Evolutionary conservation across 2,888 invertebrate species (phyloP).

Genomic region (Nomada goodeniana): DNA sequence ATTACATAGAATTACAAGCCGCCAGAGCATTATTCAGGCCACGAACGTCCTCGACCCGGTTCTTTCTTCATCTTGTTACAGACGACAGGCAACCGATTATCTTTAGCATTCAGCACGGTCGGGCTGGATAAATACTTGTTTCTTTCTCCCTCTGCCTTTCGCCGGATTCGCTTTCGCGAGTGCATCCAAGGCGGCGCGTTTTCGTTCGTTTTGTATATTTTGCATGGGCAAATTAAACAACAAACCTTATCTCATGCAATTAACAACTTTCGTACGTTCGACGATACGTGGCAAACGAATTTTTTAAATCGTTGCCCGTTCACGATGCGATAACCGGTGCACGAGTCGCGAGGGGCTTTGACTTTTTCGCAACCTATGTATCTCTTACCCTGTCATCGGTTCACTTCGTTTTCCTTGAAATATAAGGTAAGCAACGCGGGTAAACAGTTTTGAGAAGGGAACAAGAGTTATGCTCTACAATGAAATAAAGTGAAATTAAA

Average conservation of each 20-base stretch:
- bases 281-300: not conserved
- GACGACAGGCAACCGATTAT: slow-evolving; percentile 43
- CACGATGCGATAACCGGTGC: not conserved
- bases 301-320: not conserved
- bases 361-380: not conserved
- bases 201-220: not conserved
- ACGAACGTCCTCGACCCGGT: slow-evolving; percentile 76
- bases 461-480: no score
- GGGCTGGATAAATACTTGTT: slow-evolving; percentile 41
- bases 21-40: slow-evolving; percentile 49
- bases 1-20: slow-evolving; percentile 51
- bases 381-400: no score
- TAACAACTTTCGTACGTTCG: not conserved
- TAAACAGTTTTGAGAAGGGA: not conserved
- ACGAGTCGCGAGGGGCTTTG: not conserved
- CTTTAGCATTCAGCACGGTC: slow-evolving; percentile 37
- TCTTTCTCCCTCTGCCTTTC: slow-evolving; percentile 23
- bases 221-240: not conserved
- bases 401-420: not conserved
- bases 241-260: not conserved
- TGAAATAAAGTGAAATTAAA: no score
- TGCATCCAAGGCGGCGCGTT: not conserved
- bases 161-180: not conserved
- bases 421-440: no score
- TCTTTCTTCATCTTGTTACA: slow-evolving; percentile 60